Base-by-base conservation (phyloP, 2,113 vertebrate genomes). In the Psammodynastes pulverulentus region DNA sequence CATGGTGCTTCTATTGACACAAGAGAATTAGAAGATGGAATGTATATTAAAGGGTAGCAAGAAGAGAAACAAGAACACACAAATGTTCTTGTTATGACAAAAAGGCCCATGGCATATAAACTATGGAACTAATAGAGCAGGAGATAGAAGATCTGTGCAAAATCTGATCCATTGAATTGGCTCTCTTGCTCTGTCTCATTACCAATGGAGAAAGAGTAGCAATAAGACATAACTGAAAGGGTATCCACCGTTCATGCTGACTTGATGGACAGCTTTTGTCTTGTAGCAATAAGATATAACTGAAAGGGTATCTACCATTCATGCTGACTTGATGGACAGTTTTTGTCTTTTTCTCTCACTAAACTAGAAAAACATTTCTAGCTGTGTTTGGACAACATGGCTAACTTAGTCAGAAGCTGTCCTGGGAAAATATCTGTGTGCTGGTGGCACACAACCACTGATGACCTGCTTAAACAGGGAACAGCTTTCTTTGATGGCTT, bases 1-100 rank as follows among this genome's bases (percentile, higher is more conserved):
- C 98, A 98, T 96, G 96, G 97, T 94, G 34, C 97, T 98, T 97
- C 98, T 98, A 95, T 89, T 94, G 96, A 96, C 94, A 96, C 97
- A 95, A 96, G 90, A 97, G 94, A 97, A 97, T 95, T 95, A 92
- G 95, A 86, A 56, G 91, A 29, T 93, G 91, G 94, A 89, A 92
- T 39, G 89, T 85, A 12, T 51, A 12, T 51, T 51, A 46, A 43
- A 84, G 79, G 51, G 12, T n/a, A 45, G 85, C 34, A 43, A 84
- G 91, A 52, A 86, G 9, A 26, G 8, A 17, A 34, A 29, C 39
- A 39, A 45, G 34, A 91, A n/a, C 43, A 84, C 48, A 52, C 67
- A 84, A 17, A 79, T 89, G 15, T 12, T 15, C 62, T 34, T 4
- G 15, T 56, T 15, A 1, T 26, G 9, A 56, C 29, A 10, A 6